A percentile compares a stretch with the other conserved stretches of the same genome.
phyloP scores from a whole-genome alignment of 2,113 vertebrate species.

The Petromus typicus region DNA sequence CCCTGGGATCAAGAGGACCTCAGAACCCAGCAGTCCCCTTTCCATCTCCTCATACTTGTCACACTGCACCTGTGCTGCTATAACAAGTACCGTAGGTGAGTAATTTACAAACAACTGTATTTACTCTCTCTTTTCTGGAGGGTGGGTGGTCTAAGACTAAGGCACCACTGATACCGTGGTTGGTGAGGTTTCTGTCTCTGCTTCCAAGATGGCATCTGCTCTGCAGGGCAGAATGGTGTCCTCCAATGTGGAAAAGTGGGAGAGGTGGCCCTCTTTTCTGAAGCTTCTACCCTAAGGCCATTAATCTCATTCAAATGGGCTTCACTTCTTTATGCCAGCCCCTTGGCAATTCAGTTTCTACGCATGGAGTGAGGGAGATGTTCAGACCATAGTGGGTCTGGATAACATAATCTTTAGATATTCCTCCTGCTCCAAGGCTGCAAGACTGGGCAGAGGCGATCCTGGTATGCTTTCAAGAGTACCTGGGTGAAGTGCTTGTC shows the following conservation, averaged over 20 bases:
- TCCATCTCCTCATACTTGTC: neutral
- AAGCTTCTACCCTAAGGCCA: neutral
- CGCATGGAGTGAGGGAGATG: neutral
- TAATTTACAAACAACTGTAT: neutral
- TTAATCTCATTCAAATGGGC: neutral
- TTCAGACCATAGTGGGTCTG: neutral
- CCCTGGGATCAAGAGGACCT: fast-evolving
- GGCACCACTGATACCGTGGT: neutral
- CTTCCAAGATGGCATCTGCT: neutral
- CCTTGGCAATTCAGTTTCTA: neutral
- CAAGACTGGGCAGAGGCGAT: too few species aligned
- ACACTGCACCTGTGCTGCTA: neutral
- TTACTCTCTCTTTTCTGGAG: neutral
- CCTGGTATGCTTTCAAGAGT: neutral
- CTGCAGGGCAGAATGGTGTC: neutral
- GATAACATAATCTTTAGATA: neutral
- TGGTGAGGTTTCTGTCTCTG: neutral
- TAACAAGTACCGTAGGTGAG: neutral
- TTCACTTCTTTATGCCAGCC: neutral
- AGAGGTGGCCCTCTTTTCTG: neutral
- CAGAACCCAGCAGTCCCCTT: neutral
- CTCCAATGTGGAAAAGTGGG: neutral
- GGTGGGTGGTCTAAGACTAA: neutral
- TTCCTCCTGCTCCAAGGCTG: neutral
- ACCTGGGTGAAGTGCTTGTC: neutral